phyloP scores from a whole-genome alignment of 2,113 vertebrate species.

The Carassius carassius region DNA sequence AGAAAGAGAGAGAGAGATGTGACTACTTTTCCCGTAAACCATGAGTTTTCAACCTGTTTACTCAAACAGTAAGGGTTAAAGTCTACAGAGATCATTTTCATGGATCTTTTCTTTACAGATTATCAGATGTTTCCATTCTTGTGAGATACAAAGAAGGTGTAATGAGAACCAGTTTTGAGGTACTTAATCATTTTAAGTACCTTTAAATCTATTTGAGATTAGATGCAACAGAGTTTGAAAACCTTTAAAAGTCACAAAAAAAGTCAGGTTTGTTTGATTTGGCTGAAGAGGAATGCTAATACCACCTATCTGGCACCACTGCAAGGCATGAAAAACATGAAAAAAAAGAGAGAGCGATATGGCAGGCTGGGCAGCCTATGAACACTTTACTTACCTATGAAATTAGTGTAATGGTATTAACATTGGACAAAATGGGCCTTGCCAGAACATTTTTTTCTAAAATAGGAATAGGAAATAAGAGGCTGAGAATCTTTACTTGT shows the following conservation, averaged over 20 bases:
- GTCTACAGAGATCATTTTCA: slow-evolving; percentile 18
- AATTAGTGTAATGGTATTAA: background rate
- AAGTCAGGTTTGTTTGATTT: slow-evolving; percentile 67
- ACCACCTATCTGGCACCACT: background rate
- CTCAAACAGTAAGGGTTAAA: slow-evolving; percentile 18
- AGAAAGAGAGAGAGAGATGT: slow-evolving; percentile 10
- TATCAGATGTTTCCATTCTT: background rate
- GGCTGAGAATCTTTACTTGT: background rate
- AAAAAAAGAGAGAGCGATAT: background rate
- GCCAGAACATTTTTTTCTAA: background rate
- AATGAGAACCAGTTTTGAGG: background rate
- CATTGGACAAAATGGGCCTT: background rate
- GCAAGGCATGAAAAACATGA: background rate
- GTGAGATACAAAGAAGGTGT: background rate
- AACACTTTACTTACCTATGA: background rate
- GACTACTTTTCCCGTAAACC: slow-evolving; percentile 47
- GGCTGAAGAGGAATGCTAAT: slow-evolving; percentile 57
- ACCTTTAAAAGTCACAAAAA: slow-evolving; percentile 58
- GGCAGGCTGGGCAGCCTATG: background rate
- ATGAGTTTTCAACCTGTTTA: background rate
- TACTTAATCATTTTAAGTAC: no score
- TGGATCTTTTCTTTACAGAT: background rate
- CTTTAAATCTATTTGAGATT: background rate
- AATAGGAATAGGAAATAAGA: background rate
- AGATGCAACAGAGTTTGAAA: background rate